These are phyloP conservation scores for Pogonocichla stellata DNA, from an alignment of 2,113 vertebrate species.

Conservation along the genomic window DNA sequence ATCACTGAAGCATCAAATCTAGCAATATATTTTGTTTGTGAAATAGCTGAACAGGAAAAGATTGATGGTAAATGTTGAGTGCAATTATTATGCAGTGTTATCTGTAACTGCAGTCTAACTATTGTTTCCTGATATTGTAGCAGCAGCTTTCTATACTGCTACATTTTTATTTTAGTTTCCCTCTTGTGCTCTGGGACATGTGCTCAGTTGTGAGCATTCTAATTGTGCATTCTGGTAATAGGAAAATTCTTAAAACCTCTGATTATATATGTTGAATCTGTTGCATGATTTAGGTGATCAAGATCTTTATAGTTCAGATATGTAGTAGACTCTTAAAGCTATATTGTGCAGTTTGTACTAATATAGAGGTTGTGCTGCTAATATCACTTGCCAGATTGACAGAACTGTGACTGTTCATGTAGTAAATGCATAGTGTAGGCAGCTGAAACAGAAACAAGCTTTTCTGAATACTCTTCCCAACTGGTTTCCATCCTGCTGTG, in stretches of 20 bases:
- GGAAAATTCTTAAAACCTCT: neutral
- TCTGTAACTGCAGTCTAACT: neutral
- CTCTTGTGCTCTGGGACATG: neutral
- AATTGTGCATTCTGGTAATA: neutral
- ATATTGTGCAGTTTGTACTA: neutral
- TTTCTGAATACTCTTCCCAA: neutral
- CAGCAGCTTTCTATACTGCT: neutral
- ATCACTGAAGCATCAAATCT: neutral
- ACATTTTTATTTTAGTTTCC: neutral
- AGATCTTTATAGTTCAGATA: neutral
- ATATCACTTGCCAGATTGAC: slow-evolving; percentile 22
- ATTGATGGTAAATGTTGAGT: neutral
- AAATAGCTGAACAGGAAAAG: neutral
- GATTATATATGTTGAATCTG: neutral
- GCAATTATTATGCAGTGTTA: neutral
- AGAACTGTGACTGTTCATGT: slow-evolving; percentile 1
- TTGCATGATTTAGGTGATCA: neutral
- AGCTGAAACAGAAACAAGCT: slow-evolving; percentile 16
- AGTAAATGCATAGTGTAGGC: neutral
- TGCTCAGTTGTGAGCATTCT: neutral
- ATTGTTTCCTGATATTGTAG: neutral
- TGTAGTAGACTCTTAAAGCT: neutral
- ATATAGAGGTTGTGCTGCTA: neutral
- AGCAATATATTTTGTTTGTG: neutral
- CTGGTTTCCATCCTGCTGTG: neutral